phyloP scores from a whole-genome alignment of 1,140 invertebrate species.

The Cotesia typhae region DNA sequence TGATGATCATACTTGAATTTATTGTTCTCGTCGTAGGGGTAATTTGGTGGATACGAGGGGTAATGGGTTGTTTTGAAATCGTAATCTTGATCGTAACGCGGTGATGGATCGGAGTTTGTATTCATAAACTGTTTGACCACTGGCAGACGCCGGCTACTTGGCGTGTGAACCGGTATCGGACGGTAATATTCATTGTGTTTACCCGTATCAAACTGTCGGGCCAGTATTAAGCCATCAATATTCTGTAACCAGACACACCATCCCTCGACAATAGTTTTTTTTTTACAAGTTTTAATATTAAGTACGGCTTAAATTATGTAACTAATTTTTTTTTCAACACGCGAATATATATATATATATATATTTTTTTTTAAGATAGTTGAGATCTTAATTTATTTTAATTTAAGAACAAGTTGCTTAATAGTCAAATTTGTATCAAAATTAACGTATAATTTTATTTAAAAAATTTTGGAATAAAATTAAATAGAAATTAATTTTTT shows the following conservation, averaged over 20 bases:
- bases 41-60: conserved; percentile 63
- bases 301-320: too few relatives aligned
- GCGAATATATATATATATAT: too few relatives aligned
- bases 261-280: conserved; percentile 63
- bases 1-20: conserved; percentile 58
- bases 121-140: conserved; percentile 59
- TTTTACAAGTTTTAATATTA: conserved; percentile 33
- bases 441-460: too few relatives aligned
- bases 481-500: too few relatives aligned
- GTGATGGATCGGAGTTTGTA: conserved; percentile 51
- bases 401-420: too few relatives aligned
- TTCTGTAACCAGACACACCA: conserved; percentile 67
- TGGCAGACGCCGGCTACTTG: conserved; percentile 58
- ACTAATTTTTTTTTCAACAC: too few relatives aligned
- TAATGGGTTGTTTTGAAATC: conserved; percentile 65
- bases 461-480: too few relatives aligned
- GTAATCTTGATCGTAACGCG: conserved; percentile 56
- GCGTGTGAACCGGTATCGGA: conserved; percentile 62
- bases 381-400: too few relatives aligned
- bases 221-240: conserved; percentile 67
- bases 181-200: conserved; percentile 64
- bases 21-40: conserved; percentile 60
- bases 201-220: conserved; percentile 64
- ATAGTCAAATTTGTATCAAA: too few relatives aligned
- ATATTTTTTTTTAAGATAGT: background rate